Percentiles rank a stretch among this genome's conserved stretches.
These are phyloP conservation scores for Orthonevra nobilis DNA, from an alignment of 2,888 invertebrate species.

Conservation along the genomic window DNA sequence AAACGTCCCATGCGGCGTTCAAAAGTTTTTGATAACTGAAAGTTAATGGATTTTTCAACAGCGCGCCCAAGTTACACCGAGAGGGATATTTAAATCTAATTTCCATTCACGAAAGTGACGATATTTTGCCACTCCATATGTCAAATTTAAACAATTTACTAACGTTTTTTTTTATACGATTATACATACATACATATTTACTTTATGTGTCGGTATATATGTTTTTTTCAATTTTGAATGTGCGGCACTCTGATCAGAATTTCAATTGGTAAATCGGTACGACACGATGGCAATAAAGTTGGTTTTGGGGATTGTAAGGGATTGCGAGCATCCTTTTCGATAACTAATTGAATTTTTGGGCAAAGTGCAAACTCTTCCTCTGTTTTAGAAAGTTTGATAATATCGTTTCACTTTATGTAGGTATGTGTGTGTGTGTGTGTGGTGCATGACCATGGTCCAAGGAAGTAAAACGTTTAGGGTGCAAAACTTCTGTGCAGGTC, in stretches of 20 bases:
- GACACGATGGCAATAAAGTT: too few species aligned
- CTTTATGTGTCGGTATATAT: too few species aligned
- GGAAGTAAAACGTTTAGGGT: constrained; percentile 6
- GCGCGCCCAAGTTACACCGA: constrained; percentile 54
- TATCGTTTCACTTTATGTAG: constrained; percentile 22
- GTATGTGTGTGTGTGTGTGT: too few species aligned
- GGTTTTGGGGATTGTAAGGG: constrained; percentile 1
- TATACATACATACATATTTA: too few species aligned
- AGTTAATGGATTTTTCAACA: constrained; percentile 63
- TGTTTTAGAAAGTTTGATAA: constrained; percentile 43
- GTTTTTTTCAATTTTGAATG: constrained; percentile 10
- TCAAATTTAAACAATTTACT: constrained; percentile 22
- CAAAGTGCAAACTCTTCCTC: constrained; percentile 17
- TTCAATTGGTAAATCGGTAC: constrained; percentile 35
- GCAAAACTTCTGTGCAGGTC: constrained; percentile 46
- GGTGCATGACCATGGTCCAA: constrained; percentile 27
- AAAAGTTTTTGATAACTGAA: constrained; percentile 68
- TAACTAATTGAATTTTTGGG: constrained; percentile 59
- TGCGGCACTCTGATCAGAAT: constrained; percentile 40
- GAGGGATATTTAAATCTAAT: constrained; percentile 66
- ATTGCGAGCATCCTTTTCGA: constrained; percentile 53
- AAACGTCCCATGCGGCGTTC: constrained; percentile 58
- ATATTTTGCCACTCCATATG: constrained; percentile 52
- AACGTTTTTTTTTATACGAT: not conserved
- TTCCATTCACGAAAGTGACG: constrained; percentile 54